Evolutionary conservation across 2,888 invertebrate species (phyloP), one percentile per base, ranked within the genome.

Genomic region (Euzetes globulus): DNA sequence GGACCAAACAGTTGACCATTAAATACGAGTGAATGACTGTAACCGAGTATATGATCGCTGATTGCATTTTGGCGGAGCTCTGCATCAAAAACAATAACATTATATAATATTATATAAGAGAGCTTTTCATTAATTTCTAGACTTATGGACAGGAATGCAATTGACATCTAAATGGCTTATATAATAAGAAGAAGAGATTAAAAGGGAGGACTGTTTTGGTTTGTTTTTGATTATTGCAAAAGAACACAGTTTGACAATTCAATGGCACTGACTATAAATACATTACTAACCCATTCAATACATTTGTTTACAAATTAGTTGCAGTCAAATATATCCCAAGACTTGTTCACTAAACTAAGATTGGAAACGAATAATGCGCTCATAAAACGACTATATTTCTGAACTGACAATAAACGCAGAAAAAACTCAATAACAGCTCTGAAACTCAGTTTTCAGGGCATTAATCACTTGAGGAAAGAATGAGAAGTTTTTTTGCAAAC

Each of bases 61-160:
- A 68, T 68, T 68, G 68, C 68, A 68, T 45, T 68, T 68, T 68
- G 37, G 68, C 68, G n/a, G 45, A 68, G 45, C 45, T 33, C 33
- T 68, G 68, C 4, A 41, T 11, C 9, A 11, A 29, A 29, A 63
- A 9, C 11, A 29, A 33, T 45, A 45, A 11, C 22, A 5, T 33
- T 33, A 3, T 25, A 33, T 25, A 68, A 41, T 1, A 68, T 7
- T 1, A 19, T 37, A n/a, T 65, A 65, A 15, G 11, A 37, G 19
- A 60, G 58, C n/a, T 60, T 65, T 7, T 65, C 65, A 65, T 65
- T 65, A 37, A 65, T 65, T 65, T 65, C 41, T 15, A 15, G 33
- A 13, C 7, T 4, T 25, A 27, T 37, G 15, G 29, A 37, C 41
- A 15, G 22, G 29, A 37, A 37, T 65, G 65, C 65, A 65, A 37